Evolutionary conservation across 2,113 vertebrate genomes (phyloP).

Genomic region (Lonchura striata): DNA sequence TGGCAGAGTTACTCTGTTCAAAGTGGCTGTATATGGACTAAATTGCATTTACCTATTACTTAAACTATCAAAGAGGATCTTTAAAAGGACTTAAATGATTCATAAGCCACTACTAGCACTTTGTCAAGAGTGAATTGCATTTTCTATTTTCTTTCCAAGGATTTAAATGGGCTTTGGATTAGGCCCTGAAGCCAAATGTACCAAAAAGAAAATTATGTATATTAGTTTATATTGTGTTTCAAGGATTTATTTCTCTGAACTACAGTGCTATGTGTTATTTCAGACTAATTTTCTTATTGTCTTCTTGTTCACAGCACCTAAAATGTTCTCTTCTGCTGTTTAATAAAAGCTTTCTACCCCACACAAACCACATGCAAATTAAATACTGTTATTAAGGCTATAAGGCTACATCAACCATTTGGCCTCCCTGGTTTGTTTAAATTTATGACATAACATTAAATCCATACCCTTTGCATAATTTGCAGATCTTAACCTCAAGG

Average conservation of each 20-base stretch:
- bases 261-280: not conserved
- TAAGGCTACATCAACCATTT: not conserved
- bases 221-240: conserved; percentile 47
- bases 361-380: not conserved
- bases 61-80: conserved; percentile 44
- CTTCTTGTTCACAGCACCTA: not conserved
- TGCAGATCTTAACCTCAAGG: not conserved
- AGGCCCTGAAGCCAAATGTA: conserved; percentile 7
- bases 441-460: not conserved
- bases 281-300: conserved; percentile 47
- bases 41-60: conserved; percentile 56
- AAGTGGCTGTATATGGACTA: not conserved
- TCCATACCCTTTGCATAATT: not conserved
- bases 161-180: conserved; percentile 54
- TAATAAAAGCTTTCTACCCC: not conserved
- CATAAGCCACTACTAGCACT: conserved; percentile 21
- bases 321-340: conserved; percentile 23
- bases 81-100: conserved; percentile 40
- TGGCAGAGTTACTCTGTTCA: not conserved
- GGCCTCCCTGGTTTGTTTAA: not conserved
- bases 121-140: conserved; percentile 22
- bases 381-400: not conserved
- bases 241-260: conserved; percentile 34
- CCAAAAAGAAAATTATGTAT: conserved; percentile 51
- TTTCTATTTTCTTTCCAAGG: conserved; percentile 40